phyloP scores from a whole-genome alignment of 2,113 vertebrate genomes.

The Corythornis cristatus region DNA sequence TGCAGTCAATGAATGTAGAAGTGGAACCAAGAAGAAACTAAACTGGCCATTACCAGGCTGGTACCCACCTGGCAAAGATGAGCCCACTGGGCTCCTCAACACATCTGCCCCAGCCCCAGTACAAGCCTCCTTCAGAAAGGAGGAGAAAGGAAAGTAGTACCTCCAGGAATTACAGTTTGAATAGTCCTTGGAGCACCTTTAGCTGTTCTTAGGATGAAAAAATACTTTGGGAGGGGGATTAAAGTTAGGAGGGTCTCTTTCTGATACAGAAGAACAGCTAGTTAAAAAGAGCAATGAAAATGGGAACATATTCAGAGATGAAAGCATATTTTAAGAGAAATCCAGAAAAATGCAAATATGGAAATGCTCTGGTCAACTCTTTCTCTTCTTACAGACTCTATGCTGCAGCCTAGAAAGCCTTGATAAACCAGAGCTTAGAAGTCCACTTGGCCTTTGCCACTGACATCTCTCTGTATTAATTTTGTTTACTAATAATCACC shows the following conservation, averaged over 20 bases:
- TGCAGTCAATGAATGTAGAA: neutral
- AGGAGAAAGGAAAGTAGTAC: neutral
- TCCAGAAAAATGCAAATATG: neutral
- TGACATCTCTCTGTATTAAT: neutral
- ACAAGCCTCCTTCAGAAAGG: neutral
- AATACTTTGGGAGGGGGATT: neutral
- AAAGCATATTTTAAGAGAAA: neutral
- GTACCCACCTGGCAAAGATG: neutral
- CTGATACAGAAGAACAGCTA: neutral
- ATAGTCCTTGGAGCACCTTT: neutral
- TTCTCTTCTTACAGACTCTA: neutral
- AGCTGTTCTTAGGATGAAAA: neutral
- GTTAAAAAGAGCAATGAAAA: neutral
- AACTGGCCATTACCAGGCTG: neutral
- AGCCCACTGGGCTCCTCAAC: neutral
- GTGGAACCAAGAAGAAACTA: neutral
- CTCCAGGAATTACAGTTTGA: neutral
- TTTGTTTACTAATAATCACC: neutral
- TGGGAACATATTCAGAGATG: neutral
- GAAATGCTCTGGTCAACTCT: neutral
- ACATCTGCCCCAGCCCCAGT: neutral
- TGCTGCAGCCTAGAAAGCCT: neutral
- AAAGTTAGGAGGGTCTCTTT: neutral
- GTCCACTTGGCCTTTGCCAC: neutral
- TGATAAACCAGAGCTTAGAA: neutral